Conservation (phyloP, 2,797 vertebrate species). For the Spinus pinus region DNA sequence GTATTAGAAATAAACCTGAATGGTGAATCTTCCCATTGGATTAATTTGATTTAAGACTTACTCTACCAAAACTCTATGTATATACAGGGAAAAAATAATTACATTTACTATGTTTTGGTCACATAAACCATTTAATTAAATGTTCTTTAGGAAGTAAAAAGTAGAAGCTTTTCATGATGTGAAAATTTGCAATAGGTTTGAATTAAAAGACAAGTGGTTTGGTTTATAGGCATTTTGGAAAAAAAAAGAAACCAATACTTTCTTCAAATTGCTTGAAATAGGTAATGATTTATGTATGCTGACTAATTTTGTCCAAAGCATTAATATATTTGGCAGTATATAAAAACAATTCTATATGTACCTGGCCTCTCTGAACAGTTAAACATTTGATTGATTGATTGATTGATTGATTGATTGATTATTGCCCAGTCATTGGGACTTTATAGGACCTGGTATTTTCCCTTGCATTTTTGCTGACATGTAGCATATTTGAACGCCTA, state of each 20-base stretch:
- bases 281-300: neutral
- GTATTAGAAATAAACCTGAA: neutral
- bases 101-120: neutral
- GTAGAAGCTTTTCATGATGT: neutral
- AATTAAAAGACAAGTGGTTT: neutral
- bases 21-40: neutral
- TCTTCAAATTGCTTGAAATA: neutral
- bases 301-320: neutral
- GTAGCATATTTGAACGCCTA: neutral
- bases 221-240: neutral
- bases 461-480: neutral
- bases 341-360: neutral
- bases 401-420: neutral
- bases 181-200: neutral
- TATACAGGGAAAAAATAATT: neutral
- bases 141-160: neutral
- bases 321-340: neutral
- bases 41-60: neutral
- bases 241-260: neutral
- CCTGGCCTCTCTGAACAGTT: neutral
- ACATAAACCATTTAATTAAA: neutral
- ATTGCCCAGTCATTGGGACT: neutral
- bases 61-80: neutral
- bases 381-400: neutral
- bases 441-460: neutral